Evolutionary conservation across 2,113 vertebrate species (phyloP).

Genomic region (Gymnarchus niloticus): DNA sequence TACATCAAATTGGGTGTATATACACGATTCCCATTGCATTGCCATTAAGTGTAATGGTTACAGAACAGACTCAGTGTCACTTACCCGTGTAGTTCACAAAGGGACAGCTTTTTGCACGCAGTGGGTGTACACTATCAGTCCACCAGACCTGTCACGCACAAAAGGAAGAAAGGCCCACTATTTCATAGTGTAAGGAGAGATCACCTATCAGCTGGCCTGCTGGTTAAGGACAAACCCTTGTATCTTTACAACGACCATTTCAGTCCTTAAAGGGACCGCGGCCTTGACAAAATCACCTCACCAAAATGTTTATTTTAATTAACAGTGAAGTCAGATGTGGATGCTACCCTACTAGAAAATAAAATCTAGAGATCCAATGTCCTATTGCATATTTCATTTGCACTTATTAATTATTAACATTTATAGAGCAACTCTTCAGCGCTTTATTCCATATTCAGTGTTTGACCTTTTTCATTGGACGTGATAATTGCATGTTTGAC

Average conservation of each 20-base stretch:
- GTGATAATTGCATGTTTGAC: too few species aligned
- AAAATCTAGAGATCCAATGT: too few species aligned
- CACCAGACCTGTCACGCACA: conserved; percentile 45
- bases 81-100: conserved; percentile 41
- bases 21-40: not conserved
- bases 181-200: not conserved
- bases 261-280: too few species aligned
- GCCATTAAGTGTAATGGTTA: not conserved
- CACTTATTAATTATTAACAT: too few species aligned
- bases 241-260: too few species aligned
- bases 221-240: not conserved
- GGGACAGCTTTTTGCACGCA: conserved; percentile 46
- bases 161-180: not conserved
- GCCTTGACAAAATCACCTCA: not conserved
- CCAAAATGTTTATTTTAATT: not conserved
- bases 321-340: too few species aligned
- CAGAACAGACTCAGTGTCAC: not conserved
- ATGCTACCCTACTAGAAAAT: too few species aligned
- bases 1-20: not conserved
- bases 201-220: not conserved
- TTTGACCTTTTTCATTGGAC: too few species aligned
- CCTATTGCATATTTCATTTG: too few species aligned
- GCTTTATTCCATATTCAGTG: too few species aligned
- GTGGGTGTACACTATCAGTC: conserved; percentile 9
- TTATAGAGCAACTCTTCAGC: too few species aligned